Base-by-base conservation (phyloP, 2,797 vertebrate genomes). In the Lacerta bilineata region DNA sequence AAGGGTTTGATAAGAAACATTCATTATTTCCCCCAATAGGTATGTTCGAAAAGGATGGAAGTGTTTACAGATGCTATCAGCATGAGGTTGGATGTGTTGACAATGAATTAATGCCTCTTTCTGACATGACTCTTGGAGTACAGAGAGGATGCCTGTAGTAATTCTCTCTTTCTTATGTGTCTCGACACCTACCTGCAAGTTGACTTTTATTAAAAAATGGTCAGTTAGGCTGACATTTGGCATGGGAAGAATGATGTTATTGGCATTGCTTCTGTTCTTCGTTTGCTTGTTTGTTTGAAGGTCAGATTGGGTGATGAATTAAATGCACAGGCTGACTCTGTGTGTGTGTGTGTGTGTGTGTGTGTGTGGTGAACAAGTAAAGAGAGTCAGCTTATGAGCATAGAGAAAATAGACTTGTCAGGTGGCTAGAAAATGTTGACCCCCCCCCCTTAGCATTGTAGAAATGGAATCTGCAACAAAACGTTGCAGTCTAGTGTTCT, bases 81-180 rank as follows among this genome's bases (percentile, higher is more conserved):
- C 10, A 33, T 79, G 25, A 59, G 9, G 89, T 87, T 91, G 23
- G 59, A 90, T 88, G 50, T 83, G 18, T 61, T 91, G 90, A 88
- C 71, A 90, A 87, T 87, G 93, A 93, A 93, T 94, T 64, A 88
- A 84, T 92, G 91, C 61, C 7, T 85, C 50, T 80, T 92, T 89
- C 59, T 92, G 27, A 87, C 76, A 82, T 15, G 68, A 88, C 82
- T 25, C 23, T 90, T 83, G 17, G 25, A 36, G 17, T 27, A 87
- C 10, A 39, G 66, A 75, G 8, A 93, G 84, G 69, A 39, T 64
- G 9, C n/a, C 27, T 75, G 2, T 43, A 88, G 69, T 66, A 84
- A 78, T 87, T 68, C 0, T 27, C 74, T 83, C 55, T 55, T 50
- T 27, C 46, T 50, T 61, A 6, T 11, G 13, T 79, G 3, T 4